Evolutionary conservation across 92 coral and sea anemone genomes (phyloP), one percentile per base, ranked within the genome.

Genomic region (Epizoanthus fatuus): DNA sequence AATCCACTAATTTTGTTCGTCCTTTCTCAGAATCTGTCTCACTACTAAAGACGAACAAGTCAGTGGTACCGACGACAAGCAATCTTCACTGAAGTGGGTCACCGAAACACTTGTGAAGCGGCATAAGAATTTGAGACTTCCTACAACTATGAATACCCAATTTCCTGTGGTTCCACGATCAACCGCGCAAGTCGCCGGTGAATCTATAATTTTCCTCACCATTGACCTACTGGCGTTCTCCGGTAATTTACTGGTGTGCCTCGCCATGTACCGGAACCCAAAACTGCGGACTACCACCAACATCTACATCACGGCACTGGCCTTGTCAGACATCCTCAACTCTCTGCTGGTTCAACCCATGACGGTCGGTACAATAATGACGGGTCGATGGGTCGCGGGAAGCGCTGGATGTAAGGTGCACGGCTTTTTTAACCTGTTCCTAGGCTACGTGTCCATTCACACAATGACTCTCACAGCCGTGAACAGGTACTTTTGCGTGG

Each of bases 401-500:
- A 44, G 11, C 0, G 58, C 62, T 6, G 82, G 82, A 10, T 77
- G 82, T 11, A 77, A 77, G 22, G 70, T 77, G 10, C 82, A 77
- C 56, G 82, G 82, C 8, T 77, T 77, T 13, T 77, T 77, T 69
- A 77, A 77, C 67, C 70, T 77, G 11, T 77, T 56, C 17, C 47
- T 77, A 3, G 57, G 57, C 7, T 77, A 77, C 12, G 70, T 77
- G 5, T 77, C 82, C 3, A 77, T 77, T 35, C 82, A 77, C n/a
- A 77, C 82, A 37, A 77, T 77, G 82, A 59, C 82, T 10, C 58
- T 77, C 38, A 77, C 82, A 44, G 49, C 8, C 8, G 9, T 5
- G n/a, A 77, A 77, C 70, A 77, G 82, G 13, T 77, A 77, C 63
- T 77, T 77, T 40, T 69, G 82, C 10, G 82, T 77, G 25, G 82